Evolutionary conservation across 30 jellyfish, hydroid and myxozoan species (phyloP), one percentile per base, ranked within the genome.

Genomic region (Nemopilema nomurai): DNA sequence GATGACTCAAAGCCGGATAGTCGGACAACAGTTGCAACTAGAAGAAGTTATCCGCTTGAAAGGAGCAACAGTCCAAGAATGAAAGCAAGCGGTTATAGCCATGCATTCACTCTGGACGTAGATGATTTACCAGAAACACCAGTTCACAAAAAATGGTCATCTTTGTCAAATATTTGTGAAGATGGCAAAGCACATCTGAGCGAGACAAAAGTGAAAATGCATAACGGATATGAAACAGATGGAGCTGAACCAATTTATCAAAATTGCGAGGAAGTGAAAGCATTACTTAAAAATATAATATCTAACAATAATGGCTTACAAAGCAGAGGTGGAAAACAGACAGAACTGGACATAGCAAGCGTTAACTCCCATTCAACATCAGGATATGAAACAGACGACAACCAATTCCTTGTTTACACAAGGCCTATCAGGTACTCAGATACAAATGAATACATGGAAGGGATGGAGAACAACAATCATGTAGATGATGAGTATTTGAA

Each of bases 381-480:
- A 28, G 91, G 91, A 18, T 83, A 83, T 71, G 91, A 83, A 62
- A 83, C 91, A 27, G 91, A 83, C 62, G 91, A 83, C 71, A 57
- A 53, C 67, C 85, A 25, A 19, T 57, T 62, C 26, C 23, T 83
- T 30, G 62, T 16, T 25, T 32, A n/a, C 17, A 13, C 87, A 24
- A 77, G 66, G 49, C 67, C 49, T 28, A 30, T 30, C 25, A 62
- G 51, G 1, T 50, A 19, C 33, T 19, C 74, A 0, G 74, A 76
- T 27, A 29, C 30, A 18, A 77, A 18, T 24, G 78, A 28, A 77
- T 24, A 52, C 41, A 8, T 23, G 3, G 30, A 17, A 62, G 69
- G 78, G 19, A 65, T 77, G 31, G 87, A 77, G 31, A 76, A 62
- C 57, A 49, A 83, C 27, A 51, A 71, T 53, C 72, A 71, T 4